Percentiles rank a stretch among this genome's conserved stretches.
Evolutionary conservation across 2,797 vertebrate species (phyloP).

Genomic region (Microctenopoma stevenorrisi): DNA sequence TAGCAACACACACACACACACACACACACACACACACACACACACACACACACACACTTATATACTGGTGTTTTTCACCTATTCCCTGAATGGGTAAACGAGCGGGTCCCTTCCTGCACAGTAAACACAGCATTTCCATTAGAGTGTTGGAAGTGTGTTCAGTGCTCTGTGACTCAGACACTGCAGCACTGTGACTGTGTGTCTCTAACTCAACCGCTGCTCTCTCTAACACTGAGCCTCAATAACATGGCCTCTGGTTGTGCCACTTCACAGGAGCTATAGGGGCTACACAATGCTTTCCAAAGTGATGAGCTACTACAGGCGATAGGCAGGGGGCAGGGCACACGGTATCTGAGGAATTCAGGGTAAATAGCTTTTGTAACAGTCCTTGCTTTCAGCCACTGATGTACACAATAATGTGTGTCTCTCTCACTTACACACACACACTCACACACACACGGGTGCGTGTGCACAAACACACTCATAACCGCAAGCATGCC

Average conservation of each 20-base stretch:
- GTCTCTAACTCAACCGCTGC: slow-evolving; percentile 59
- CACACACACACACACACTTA: slow-evolving; percentile 41
- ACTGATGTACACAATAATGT: slow-evolving; percentile 37
- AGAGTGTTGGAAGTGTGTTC: slow-evolving; percentile 68
- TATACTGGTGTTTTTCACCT: slow-evolving; percentile 62
- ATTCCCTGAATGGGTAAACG: slow-evolving; percentile 67
- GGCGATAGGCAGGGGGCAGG: slow-evolving; percentile 46
- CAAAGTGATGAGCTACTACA: slow-evolving; percentile 55
- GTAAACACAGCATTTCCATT: slow-evolving; percentile 77
- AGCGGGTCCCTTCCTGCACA: slow-evolving; percentile 64
- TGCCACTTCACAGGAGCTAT: slow-evolving; percentile 66
- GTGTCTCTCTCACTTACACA: neutral
- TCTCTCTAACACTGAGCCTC: slow-evolving; percentile 57
- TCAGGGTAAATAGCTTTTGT: slow-evolving; percentile 61
- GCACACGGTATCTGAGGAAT: slow-evolving; percentile 47
- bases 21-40: slow-evolving; percentile 34
- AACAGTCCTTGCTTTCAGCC: slow-evolving; percentile 71
- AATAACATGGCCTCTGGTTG: slow-evolving; percentile 64
- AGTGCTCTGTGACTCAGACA: slow-evolving; percentile 80
- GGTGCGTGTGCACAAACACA: slow-evolving; percentile 26
- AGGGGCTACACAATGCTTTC: slow-evolving; percentile 53
- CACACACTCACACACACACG: slow-evolving; percentile 16
- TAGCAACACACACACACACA: slow-evolving; percentile 14
- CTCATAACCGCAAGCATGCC: slow-evolving; percentile 51
- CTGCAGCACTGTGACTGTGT: slow-evolving; percentile 72